phyloP scores from a whole-genome alignment of 2,888 invertebrate genomes.

The Nasonovia ribisnigri region DNA sequence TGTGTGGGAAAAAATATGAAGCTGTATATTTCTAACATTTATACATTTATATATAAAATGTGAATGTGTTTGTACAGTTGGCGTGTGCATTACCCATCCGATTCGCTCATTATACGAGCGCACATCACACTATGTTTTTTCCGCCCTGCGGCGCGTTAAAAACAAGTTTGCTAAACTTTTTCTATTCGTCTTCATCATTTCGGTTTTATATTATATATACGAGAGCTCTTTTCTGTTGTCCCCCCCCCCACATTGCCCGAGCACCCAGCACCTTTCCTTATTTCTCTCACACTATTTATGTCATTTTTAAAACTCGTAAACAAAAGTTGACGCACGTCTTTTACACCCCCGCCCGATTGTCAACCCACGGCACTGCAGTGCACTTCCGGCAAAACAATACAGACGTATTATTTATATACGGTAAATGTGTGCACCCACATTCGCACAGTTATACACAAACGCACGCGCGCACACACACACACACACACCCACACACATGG shows the following conservation, averaged over 20 bases:
- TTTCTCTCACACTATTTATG: conserved; percentile 2
- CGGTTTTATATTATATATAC: conserved; percentile 2
- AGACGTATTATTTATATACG: neutral
- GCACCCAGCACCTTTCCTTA: neutral
- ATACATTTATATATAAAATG: neutral
- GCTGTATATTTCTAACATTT: neutral
- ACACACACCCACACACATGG: neutral
- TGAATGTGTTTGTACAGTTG: neutral
- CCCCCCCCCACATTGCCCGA: neutral
- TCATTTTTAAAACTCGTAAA: conserved; percentile 24
- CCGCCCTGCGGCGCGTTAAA: conserved; percentile 32
- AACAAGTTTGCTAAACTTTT: conserved; percentile 33
- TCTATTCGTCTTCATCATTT: conserved; percentile 31
- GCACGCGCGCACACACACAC: neutral
- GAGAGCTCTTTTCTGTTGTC: neutral
- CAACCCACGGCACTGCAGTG: neutral
- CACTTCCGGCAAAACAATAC: neutral
- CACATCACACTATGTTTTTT: conserved; percentile 21
- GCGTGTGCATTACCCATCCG: neutral
- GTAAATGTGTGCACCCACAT: neutral
- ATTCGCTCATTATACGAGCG: conserved; percentile 9
- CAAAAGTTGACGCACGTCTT: conserved; percentile 13
- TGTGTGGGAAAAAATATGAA: neutral
- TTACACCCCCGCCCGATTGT: neutral
- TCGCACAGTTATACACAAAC: neutral